These are phyloP conservation scores for Brotogeris chrysoptera DNA, from an alignment of 2,797 vertebrate species.

Conservation along the genomic window DNA sequence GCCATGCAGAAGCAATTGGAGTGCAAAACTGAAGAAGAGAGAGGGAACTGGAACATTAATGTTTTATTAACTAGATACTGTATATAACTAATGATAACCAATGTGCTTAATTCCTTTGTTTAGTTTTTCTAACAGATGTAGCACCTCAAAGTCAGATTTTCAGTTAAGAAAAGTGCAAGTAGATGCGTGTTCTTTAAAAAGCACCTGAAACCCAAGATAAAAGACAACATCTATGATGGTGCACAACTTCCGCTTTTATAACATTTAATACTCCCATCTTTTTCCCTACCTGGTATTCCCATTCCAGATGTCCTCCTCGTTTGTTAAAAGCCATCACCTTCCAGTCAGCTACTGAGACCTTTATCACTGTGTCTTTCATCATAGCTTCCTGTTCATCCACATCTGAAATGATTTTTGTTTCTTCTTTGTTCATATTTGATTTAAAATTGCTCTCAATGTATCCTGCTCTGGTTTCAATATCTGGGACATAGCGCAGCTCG, in stretches of 20 bases:
- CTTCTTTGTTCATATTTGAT: conserved; percentile 72
- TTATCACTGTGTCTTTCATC: conserved; percentile 89
- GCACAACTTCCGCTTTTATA: neutral
- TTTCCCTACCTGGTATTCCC: conserved; percentile 91
- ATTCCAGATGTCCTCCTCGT: conserved; percentile 87
- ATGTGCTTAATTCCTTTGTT: neutral
- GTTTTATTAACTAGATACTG: neutral
- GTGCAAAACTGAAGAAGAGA: conserved; percentile 87
- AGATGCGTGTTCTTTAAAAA: neutral
- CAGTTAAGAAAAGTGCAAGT: neutral
- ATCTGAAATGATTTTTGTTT: conserved; percentile 85
- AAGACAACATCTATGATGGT: neutral
- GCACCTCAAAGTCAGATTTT: neutral
- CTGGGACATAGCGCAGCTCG: conserved; percentile 90
- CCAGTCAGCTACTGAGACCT: conserved; percentile 95
- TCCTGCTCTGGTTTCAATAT: conserved; percentile 84
- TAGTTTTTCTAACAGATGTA: neutral
- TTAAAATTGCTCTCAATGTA: conserved; percentile 89
- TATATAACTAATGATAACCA: neutral
- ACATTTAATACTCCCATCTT: neutral
- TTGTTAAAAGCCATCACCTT: conserved; percentile 95
- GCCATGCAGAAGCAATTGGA: conserved; percentile 96
- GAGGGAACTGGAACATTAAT: neutral
- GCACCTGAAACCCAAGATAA: neutral
- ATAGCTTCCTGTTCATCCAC: conserved; percentile 81